These are phyloP conservation scores for Cheiracanthium punctorium DNA, from an alignment of 2,888 invertebrate species.

Conservation along the genomic window DNA sequence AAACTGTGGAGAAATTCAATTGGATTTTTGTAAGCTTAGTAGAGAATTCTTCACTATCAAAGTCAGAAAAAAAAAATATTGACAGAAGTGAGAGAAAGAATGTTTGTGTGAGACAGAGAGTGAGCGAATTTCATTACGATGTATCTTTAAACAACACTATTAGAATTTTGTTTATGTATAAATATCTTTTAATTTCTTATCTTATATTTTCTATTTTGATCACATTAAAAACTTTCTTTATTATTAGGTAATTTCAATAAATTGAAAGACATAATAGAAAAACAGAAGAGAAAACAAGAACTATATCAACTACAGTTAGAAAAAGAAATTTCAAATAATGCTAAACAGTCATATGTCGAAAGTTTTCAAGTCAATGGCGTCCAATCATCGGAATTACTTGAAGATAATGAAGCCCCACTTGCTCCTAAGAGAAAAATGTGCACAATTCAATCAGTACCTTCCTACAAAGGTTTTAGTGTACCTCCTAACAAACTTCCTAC, in stretches of 20 bases:
- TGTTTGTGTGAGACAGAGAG: too few species aligned
- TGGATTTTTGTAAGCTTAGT: too few species aligned
- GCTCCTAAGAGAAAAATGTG: conserved; percentile 35
- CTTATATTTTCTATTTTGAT: too few species aligned
- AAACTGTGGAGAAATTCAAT: too few species aligned
- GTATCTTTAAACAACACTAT: too few species aligned
- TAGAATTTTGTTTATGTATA: too few species aligned
- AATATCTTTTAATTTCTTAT: too few species aligned
- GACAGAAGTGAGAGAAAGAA: too few species aligned
- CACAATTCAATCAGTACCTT: conserved; percentile 21
- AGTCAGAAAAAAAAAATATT: too few species aligned
- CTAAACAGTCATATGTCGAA: background rate
- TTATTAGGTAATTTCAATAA: conserved; percentile 13
- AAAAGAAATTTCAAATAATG: background rate
- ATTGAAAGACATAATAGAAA: conserved; percentile 36
- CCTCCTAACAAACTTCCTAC: background rate
- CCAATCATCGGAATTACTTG: background rate
- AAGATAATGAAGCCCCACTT: background rate
- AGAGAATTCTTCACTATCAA: too few species aligned
- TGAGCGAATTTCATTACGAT: too few species aligned
- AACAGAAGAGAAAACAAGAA: conserved; percentile 40
- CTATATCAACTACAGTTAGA: conserved; percentile 17
- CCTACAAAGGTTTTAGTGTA: conserved; percentile 46
- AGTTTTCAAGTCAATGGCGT: too few species aligned
- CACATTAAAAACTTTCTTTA: background rate